Evolutionary conservation across 2,797 vertebrate species (phyloP).

Genomic region (Malurus leucopterus): DNA sequence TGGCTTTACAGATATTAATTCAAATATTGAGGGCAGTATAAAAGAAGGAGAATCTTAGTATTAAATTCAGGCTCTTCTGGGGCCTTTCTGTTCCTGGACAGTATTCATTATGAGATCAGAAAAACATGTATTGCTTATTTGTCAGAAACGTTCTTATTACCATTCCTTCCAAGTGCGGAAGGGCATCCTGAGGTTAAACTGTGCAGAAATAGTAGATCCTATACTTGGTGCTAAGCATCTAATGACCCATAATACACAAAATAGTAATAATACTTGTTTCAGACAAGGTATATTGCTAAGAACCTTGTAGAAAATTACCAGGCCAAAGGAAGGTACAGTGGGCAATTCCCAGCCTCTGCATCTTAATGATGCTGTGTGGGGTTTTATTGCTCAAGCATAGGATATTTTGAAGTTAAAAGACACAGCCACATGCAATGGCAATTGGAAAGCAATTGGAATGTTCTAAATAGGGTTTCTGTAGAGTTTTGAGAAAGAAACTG

Average conservation of each 20-base stretch:
- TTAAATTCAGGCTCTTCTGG: not conserved
- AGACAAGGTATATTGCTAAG: not conserved
- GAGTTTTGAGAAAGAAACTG: not conserved
- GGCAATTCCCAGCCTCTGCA: not conserved
- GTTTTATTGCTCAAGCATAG: not conserved
- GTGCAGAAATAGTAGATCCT: not conserved
- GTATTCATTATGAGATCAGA: not conserved
- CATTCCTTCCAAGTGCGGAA: not conserved
- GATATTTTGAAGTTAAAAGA: not conserved
- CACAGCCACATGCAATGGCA: not conserved
- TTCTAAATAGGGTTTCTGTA: not conserved
- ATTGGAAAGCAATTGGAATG: not conserved
- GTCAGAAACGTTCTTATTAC: not conserved
- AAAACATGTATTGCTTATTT: not conserved
- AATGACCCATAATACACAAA: not conserved
- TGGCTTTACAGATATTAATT: not conserved
- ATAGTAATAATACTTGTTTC: not conserved
- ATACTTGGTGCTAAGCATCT: not conserved
- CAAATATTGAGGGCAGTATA: not conserved
- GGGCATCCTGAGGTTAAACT: not conserved
- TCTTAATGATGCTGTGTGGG: not conserved
- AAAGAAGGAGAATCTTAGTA: not conserved
- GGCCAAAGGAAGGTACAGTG: not conserved
- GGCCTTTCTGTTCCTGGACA: not conserved
- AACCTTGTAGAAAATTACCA: not conserved